A percentile compares a stretch with the other conserved stretches of the same genome.
Evolutionary conservation across 2,888 invertebrate species (phyloP).

Genomic region (Tromatobia lineatoria): DNA sequence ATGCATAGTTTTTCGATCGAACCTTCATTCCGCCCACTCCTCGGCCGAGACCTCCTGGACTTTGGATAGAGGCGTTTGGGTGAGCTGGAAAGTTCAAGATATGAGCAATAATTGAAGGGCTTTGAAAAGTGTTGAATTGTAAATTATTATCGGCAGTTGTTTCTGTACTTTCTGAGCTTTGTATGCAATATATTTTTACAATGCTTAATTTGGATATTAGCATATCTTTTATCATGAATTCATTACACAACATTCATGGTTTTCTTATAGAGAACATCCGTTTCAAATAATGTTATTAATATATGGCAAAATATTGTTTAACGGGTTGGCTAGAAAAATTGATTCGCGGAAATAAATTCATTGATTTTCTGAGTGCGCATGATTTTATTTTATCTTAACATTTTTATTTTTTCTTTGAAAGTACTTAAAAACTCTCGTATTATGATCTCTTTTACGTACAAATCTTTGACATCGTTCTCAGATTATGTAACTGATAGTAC

Average conservation of each 20-base stretch:
- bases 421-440: too few relatives aligned
- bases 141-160: not conserved
- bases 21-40: conserved; percentile 88
- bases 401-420: too few relatives aligned
- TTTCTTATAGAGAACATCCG: too few relatives aligned
- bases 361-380: too few relatives aligned
- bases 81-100: conserved; percentile 75
- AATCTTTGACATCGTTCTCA: too few relatives aligned
- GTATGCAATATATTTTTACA: not conserved
- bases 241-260: not conserved
- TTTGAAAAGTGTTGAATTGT: not conserved
- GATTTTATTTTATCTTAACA: too few relatives aligned
- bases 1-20: conserved; percentile 97
- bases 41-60: conserved; percentile 84
- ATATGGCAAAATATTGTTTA: too few relatives aligned
- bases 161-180: not conserved
- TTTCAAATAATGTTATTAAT: too few relatives aligned
- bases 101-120: not conserved
- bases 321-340: too few relatives aligned
- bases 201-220: not conserved
- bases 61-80: conserved; percentile 83
- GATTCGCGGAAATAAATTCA: too few relatives aligned
- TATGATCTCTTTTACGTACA: too few relatives aligned
- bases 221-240: not conserved
- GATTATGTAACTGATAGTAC: too few relatives aligned